Evolutionary conservation across 2,113 vertebrate genomes (phyloP).

Genomic region (Rhegmatorhina hoffmannsi): DNA sequence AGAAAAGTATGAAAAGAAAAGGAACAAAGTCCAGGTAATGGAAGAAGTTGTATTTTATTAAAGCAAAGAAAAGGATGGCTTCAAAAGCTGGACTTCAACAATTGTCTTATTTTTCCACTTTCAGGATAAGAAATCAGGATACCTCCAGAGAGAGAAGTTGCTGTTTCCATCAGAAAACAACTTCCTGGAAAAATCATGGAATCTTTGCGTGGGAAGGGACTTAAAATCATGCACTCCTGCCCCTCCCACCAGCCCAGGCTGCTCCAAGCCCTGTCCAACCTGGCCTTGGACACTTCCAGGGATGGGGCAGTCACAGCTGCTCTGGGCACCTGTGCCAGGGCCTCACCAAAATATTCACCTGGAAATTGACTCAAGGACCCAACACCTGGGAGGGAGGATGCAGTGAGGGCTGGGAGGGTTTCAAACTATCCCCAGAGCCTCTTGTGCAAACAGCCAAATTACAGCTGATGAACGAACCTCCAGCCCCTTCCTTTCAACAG

Average conservation of each 20-base stretch:
- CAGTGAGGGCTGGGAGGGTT: accelerated
- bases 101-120: too few species aligned
- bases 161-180: too few species aligned
- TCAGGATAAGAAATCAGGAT: too few species aligned
- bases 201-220: not conserved
- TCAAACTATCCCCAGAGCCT: accelerated
- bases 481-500: not conserved
- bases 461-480: not conserved
- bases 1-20: too few species aligned
- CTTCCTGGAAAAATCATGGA: not conserved
- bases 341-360: not conserved
- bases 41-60: too few species aligned
- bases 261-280: not conserved
- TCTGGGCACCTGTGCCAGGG: not conserved
- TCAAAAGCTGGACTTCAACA: too few species aligned
- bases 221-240: not conserved
- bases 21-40: too few species aligned
- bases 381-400: too few species aligned
- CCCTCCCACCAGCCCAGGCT: not conserved
- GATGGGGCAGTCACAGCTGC: not conserved
- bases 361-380: not conserved
- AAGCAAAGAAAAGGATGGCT: too few species aligned
- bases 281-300: not conserved
- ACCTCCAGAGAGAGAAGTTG: too few species aligned
- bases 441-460: not conserved